Conservation (phyloP, 2,797 vertebrate genomes). For the Meda fulgida region DNA sequence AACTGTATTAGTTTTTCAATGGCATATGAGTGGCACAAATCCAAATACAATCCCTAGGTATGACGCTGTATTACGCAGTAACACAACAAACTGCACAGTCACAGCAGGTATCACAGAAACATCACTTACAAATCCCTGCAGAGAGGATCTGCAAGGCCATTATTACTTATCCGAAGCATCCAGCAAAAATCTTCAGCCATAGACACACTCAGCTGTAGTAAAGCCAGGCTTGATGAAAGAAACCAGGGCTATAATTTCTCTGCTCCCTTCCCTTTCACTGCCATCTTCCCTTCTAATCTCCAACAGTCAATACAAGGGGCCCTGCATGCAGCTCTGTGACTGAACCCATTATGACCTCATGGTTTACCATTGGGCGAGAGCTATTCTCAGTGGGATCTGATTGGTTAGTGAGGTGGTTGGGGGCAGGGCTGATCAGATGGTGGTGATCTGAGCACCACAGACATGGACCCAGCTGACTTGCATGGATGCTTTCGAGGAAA, state of each 20-base stretch:
- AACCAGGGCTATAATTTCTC: constrained; percentile 33
- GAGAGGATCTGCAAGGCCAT: constrained; percentile 71
- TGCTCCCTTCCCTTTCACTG: constrained; percentile 34
- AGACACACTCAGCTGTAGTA: constrained; percentile 46
- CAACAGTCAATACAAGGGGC: constrained; percentile 50
- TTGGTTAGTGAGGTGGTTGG: constrained; percentile 37
- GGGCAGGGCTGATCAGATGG: constrained; percentile 40
- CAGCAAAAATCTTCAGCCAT: constrained; percentile 52
- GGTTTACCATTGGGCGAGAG: constrained; percentile 35
- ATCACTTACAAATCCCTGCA: constrained; percentile 69
- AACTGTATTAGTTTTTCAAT: constrained; percentile 12
- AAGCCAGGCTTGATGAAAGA: constrained; percentile 17
- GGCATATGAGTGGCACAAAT: not conserved
- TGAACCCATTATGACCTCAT: constrained; percentile 38
- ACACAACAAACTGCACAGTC: constrained; percentile 50
- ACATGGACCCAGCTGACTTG: constrained; percentile 20
- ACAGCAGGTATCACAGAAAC: constrained; percentile 31
- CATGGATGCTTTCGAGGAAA: constrained; percentile 25
- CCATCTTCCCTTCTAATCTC: constrained; percentile 40
- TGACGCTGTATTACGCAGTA: constrained; percentile 6
- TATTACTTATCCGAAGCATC: constrained; percentile 57
- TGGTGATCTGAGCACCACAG: constrained; percentile 18
- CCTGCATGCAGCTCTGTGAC: constrained; percentile 41
- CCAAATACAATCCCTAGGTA: not conserved
- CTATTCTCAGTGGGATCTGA: constrained; percentile 12